Conservation (phyloP, 2,888 invertebrate species). For the Phasia obesa region DNA sequence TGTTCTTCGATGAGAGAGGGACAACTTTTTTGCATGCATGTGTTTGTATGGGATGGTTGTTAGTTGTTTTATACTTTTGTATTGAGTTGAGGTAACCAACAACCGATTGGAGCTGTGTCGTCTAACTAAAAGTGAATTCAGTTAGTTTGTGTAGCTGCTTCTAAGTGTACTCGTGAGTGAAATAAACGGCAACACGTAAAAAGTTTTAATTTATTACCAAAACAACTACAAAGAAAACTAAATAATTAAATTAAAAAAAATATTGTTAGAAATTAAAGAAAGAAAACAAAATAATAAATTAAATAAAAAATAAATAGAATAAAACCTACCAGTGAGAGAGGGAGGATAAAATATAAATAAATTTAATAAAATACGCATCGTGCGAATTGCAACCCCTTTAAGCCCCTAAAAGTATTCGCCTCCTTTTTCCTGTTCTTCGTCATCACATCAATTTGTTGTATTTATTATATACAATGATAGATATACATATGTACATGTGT, state of each 20-base stretch:
- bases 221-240: constrained; percentile 29
- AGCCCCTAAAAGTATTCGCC: constrained; percentile 35
- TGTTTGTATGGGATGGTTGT: constrained; percentile 37
- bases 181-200: constrained; percentile 57
- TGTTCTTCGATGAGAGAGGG: constrained; percentile 44
- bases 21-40: constrained; percentile 42
- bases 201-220: constrained; percentile 31
- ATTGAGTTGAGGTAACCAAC: constrained; percentile 56
- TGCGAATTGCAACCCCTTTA: constrained; percentile 33
- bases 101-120: constrained; percentile 62
- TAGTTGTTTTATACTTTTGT: constrained; percentile 11
- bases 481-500: not conserved
- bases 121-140: constrained; percentile 63
- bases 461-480: constrained; percentile 3
- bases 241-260: constrained; percentile 12
- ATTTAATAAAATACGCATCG: constrained; percentile 47
- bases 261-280: constrained; percentile 56
- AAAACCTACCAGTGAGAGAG: constrained; percentile 11
- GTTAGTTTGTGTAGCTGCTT: constrained; percentile 71
- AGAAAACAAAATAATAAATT: not conserved
- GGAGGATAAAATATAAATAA: constrained; percentile 25
- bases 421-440: constrained; percentile 12
- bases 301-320: constrained; percentile 7
- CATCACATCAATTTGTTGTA: constrained; percentile 21
- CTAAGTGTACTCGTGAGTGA: constrained; percentile 66